Conservation (phyloP, 1,140 invertebrate species). For the Popillia japonica region DNA sequence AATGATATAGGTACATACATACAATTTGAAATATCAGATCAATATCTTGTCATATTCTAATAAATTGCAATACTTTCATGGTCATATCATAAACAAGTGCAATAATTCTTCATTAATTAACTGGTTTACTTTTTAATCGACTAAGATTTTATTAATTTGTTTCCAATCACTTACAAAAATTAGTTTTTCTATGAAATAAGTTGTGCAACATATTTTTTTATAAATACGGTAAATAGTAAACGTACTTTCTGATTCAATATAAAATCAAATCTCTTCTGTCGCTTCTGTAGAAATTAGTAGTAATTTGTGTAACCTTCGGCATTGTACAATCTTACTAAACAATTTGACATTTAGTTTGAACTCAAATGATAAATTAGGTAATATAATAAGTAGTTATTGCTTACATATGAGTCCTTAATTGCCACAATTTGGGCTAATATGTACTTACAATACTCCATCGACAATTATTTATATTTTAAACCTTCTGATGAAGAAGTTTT, state of each 20-base stretch:
- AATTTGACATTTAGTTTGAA: constrained; percentile 1
- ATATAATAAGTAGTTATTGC: too few species aligned
- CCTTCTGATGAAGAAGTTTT: too few species aligned
- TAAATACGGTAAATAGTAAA: too few species aligned
- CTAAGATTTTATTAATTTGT: not conserved
- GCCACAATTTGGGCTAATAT: too few species aligned
- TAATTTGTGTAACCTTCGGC: not conserved
- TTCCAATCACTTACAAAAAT: not conserved
- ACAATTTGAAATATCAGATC: not conserved
- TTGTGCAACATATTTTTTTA: too few species aligned
- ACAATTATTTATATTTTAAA: too few species aligned
- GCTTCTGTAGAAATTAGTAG: not conserved
- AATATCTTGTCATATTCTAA: not conserved
- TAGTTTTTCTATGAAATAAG: not conserved
- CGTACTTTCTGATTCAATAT: too few species aligned
- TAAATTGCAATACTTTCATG: not conserved
- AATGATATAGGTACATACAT: not conserved
- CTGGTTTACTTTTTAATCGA: not conserved
- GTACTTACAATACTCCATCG: too few species aligned
- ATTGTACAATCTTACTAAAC: not conserved
- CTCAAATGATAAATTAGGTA: too few species aligned
- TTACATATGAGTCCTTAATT: too few species aligned
- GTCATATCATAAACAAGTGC: not conserved
- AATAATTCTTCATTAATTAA: not conserved
- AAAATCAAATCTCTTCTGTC: too few species aligned